A percentile compares a stretch with the other conserved stretches of the same genome.
Evolutionary conservation across 2,888 invertebrate genomes (phyloP).

Genomic region (Agrotis ipsilon): DNA sequence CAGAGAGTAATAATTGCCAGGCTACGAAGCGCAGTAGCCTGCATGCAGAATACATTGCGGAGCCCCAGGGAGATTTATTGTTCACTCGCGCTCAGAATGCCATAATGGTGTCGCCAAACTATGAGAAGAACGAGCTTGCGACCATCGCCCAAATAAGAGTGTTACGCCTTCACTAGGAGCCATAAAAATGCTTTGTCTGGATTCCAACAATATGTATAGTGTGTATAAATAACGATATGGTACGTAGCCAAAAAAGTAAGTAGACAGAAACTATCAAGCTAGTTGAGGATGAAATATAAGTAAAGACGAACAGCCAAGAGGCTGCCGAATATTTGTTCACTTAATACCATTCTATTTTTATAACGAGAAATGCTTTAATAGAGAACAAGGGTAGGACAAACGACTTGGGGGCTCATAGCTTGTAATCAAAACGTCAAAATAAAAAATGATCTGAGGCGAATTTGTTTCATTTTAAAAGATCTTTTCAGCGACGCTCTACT

Average conservation of each 20-base stretch:
- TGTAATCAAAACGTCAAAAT: slow-evolving; percentile 62
- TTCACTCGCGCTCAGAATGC: slow-evolving; percentile 81
- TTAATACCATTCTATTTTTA: slow-evolving; percentile 35
- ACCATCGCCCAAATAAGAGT: slow-evolving; percentile 77
- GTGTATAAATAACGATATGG: slow-evolving; percentile 57
- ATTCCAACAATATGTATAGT: slow-evolving; percentile 69
- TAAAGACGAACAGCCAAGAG: slow-evolving; percentile 37
- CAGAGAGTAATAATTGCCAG: slow-evolving; percentile 76
- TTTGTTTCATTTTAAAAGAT: slow-evolving; percentile 56
- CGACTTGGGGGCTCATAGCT: slow-evolving; percentile 49
- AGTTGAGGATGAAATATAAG: slow-evolving; percentile 49
- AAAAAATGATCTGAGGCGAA: slow-evolving; percentile 58
- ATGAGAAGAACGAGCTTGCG: slow-evolving; percentile 71
- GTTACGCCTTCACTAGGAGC: slow-evolving; percentile 70
- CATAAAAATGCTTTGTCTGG: slow-evolving; percentile 79
- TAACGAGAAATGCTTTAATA: slow-evolving; percentile 42
- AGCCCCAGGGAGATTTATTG: slow-evolving; percentile 81
- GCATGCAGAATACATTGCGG: slow-evolving; percentile 81
- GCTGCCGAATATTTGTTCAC: slow-evolving; percentile 35
- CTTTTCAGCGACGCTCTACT: slow-evolving; percentile 30
- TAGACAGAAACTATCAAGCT: slow-evolving; percentile 50
- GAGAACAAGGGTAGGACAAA: slow-evolving; percentile 49
- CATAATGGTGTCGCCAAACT: slow-evolving; percentile 81
- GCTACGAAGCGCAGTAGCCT: slow-evolving; percentile 74
- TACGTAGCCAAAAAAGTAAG: slow-evolving; percentile 61